A percentile compares a stretch with the other conserved stretches of the same genome.
Evolutionary conservation across 2,888 invertebrate species (phyloP).

Genomic region (Cryptocephalus primarius): DNA sequence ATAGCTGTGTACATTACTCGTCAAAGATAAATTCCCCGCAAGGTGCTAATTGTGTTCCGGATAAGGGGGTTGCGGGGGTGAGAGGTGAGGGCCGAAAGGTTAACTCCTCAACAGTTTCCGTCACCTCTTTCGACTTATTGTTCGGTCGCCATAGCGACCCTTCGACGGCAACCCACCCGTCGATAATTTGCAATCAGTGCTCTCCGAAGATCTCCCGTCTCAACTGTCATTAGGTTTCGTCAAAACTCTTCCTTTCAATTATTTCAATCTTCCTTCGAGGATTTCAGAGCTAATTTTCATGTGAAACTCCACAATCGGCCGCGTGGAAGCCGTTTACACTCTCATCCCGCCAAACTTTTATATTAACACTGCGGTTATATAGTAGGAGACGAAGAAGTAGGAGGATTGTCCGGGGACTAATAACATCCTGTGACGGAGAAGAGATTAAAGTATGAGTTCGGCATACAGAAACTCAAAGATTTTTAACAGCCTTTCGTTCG

Average conservation of each 20-base stretch:
- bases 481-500: no score
- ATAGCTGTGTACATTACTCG: constrained; percentile 13
- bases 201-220: constrained; percentile 10
- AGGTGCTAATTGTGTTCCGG: constrained; percentile 13
- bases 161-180: constrained; percentile 8
- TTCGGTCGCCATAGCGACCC: constrained; percentile 9
- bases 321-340: neutral
- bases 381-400: no score
- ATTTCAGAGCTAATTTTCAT: neutral
- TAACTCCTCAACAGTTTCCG: constrained; percentile 15
- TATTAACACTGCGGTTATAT: no score
- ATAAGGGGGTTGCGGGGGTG: no score
- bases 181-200: constrained; percentile 21
- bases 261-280: constrained; percentile 1
- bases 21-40: constrained; percentile 1
- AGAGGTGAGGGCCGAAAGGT: constrained; percentile 4
- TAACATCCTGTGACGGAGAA: no score
- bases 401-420: no score
- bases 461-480: no score
- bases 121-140: constrained; percentile 16
- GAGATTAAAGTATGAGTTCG: no score
- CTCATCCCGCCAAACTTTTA: no score
- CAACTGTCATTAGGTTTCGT: constrained; percentile 17
- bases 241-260: constrained; percentile 17
- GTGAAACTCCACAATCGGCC: neutral